Evolutionary conservation across 2,888 invertebrate genomes (phyloP), one percentile per base, ranked within the genome.

Genomic region (Conchocele bisecta): DNA sequence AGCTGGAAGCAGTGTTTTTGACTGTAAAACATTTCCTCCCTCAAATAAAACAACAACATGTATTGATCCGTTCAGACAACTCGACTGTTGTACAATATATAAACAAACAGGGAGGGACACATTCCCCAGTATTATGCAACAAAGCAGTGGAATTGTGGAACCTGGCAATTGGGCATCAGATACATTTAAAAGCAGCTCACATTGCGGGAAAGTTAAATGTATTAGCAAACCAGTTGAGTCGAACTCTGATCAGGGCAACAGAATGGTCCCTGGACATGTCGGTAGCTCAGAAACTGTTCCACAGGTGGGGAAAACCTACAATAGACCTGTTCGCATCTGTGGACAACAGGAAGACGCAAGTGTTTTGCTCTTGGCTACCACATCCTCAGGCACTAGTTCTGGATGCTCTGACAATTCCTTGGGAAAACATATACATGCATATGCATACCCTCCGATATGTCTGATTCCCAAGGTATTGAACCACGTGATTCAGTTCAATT

Each of bases 391-490:
- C 75, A 13, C 48, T 20, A 39, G 63, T 69, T 50, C 22, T 72
- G 33, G 72, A 78, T 67, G 68, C 72, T 24, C 64, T 79, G 39
- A 51, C 57, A 15, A 66, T 73, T 35, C 17, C 56, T 20, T 74
- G 72, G 67, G 60, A 39, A 28, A 53, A 46, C n/a, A 66, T n/a
- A n/a, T 69, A 66, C 60, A 41, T 56, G 74, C 65, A 4, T 74
- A 74, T 58, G 76, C 72, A 2, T 76, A 51, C 28, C 76, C 71
- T 13, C 76, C 68, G 15, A 37, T 59, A 0, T 50, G 48, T 29
- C 41, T 75, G 37, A 72, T 79, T 26, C 75, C 69, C 1, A 59
- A 50, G 57, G 58, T 74, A n/a, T 60, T 77, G n/a, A 4, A 44
- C 22, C 44, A 44, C 26, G 26, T 44, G 44, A 11, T 26, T 24